Percentiles rank a stretch among this genome's conserved stretches.
Evolutionary conservation across 2,888 invertebrate genomes (phyloP).

Genomic region (Deroplatys truncata): DNA sequence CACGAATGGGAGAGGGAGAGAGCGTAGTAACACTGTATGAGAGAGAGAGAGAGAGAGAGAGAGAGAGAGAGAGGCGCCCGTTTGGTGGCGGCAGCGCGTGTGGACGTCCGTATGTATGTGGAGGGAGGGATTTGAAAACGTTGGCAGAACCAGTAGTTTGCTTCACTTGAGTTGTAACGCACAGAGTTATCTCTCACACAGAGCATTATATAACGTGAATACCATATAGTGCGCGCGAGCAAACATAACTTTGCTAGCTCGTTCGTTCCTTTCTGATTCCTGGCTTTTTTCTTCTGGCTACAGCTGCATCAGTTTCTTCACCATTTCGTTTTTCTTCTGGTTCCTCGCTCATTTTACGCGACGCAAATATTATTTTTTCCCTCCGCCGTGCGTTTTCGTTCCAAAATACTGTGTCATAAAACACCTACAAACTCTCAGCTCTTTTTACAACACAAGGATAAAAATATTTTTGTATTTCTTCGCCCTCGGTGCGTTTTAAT

Average conservation of each 20-base stretch:
- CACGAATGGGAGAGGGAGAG: neutral
- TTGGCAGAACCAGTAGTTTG: slow-evolving; percentile 24
- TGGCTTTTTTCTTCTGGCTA: neutral
- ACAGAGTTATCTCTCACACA: neutral
- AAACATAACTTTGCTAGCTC: neutral
- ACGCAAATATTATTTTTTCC: neutral
- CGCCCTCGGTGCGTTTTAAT: too few species aligned
- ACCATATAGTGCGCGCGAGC: neutral
- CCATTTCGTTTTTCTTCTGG: neutral
- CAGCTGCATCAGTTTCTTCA: neutral
- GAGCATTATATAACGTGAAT: neutral
- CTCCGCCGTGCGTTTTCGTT: neutral
- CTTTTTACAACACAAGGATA: neutral
- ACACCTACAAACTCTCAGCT: neutral
- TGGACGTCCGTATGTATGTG: neutral
- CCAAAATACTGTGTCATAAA: neutral
- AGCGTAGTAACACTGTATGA: neutral
- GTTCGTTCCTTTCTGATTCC: neutral
- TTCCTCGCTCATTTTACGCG: neutral
- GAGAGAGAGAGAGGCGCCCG: slow-evolving; percentile 1
- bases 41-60: neutral
- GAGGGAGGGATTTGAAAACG: slow-evolving; percentile 5
- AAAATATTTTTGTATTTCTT: neutral
- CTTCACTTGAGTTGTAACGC: slow-evolving; percentile 28
- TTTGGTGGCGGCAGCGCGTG: neutral